Base-by-base conservation (phyloP, 2,113 vertebrate species). In the Seriola quinqueradiata region DNA sequence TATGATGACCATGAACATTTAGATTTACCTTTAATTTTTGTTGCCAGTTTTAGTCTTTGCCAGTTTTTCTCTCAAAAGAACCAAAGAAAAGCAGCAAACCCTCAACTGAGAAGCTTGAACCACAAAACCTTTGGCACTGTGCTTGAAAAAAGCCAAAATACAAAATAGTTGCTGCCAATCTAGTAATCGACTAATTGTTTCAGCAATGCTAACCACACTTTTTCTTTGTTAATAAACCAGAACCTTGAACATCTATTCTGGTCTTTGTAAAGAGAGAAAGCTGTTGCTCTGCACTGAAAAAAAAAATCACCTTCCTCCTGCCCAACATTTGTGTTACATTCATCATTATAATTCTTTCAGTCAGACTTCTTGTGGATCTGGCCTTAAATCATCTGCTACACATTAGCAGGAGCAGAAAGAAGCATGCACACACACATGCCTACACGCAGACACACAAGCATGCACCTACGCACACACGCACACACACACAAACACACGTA, bases 321-420 rank as follows among this genome's bases (percentile, higher is more conserved):
- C 77, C 68, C 67, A 83, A 88, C 92, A 91, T 81, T 90, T 90
- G 85, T 3, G 61, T 74, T 70, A 78, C 88, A 92, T 92, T 90
- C 81, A 87, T 91, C 86, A 86, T 88, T 67, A 82, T 88, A 90
- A 90, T 70, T 86, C 86, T 69, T 83, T 73, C 79, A 83, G 88
- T 86, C 89, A 85, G 88, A 77, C 89, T 58, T 81, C 84, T 81
- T 71, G 78, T 63, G 84, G 83, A 81, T 82, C 82, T 70, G 83
- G 78, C 63, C 70, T 82, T 78, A 92, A 90, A 88, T 92, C 93
- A 94, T 94, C 94, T 95, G 93, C 90, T 93, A 87, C 85, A 89
- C 87, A 94, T 95, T 93, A 95, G 87, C 75, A 54, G 55, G 75
- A 81, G 81, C 60, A 85, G 87, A 89, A 74, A 77, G 75, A 84